These are phyloP conservation scores for Onthophagus sagittarius DNA, from an alignment of 2,888 invertebrate genomes.

Conservation along the genomic window DNA sequence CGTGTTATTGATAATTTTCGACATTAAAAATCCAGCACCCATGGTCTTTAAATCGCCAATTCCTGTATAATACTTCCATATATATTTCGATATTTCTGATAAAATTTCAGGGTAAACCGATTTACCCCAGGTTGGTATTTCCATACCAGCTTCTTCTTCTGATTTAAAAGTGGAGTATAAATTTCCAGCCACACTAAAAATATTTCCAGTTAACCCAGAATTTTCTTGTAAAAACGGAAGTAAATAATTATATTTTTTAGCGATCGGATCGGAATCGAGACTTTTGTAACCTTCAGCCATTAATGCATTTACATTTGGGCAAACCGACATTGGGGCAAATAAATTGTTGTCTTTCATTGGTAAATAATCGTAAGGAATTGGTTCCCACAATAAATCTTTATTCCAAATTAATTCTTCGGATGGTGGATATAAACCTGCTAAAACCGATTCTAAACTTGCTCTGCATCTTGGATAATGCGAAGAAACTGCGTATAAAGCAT, in stretches of 20 bases:
- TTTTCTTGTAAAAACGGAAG: conserved; percentile 5
- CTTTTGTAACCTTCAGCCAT: no score
- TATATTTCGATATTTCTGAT: conserved; percentile 39
- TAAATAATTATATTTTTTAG: neutral
- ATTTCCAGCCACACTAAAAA: neutral
- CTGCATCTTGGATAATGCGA: conserved; percentile 16
- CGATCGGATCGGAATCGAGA: neutral
- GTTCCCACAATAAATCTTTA: conserved; percentile 19
- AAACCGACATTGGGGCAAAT: conserved; percentile 8
- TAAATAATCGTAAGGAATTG: conserved; percentile 15
- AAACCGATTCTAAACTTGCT: conserved; percentile 17
- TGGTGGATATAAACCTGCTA: conserved; percentile 21
- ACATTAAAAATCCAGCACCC: conserved; percentile 26
- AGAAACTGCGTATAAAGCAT: conserved; percentile 13
- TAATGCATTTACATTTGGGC: conserved; percentile 4
- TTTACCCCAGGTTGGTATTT: conserved; percentile 46
- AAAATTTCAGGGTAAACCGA: conserved; percentile 41
- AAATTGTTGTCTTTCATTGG: conserved; percentile 13
- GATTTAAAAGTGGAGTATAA: conserved; percentile 4
- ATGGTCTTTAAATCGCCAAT: conserved; percentile 37
- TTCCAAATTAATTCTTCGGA: conserved; percentile 8
- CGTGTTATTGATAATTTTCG: conserved; percentile 19
- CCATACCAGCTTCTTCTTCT: conserved; percentile 38
- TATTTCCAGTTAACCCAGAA: conserved; percentile 7
- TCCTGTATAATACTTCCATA: conserved; percentile 40